A percentile compares a stretch with the other conserved stretches of the same genome.
Evolutionary conservation across 2,797 vertebrate genomes (phyloP).

Genomic region (Taeniopygia guttata): DNA sequence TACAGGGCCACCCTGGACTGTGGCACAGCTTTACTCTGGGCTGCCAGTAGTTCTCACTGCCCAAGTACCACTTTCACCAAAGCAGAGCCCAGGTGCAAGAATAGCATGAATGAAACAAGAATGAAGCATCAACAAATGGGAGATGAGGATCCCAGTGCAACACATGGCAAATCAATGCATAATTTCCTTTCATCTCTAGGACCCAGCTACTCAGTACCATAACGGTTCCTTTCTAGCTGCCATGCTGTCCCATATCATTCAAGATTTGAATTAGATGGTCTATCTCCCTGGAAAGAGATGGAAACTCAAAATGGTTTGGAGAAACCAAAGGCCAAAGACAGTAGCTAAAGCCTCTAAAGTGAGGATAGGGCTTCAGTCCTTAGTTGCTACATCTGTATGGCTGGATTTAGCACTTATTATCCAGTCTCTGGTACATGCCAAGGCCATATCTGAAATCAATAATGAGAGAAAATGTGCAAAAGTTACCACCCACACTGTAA

Average conservation of each 20-base stretch:
- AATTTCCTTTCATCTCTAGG: neutral
- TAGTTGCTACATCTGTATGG: neutral
- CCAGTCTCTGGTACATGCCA: neutral
- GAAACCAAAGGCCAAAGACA: neutral
- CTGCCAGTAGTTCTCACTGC: neutral
- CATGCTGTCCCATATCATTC: neutral
- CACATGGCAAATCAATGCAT: neutral
- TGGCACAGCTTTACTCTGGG: neutral
- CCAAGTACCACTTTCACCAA: neutral
- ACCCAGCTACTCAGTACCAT: neutral
- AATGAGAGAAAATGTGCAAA: rapidly evolving
- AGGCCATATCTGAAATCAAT: neutral
- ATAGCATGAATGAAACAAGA: neutral
- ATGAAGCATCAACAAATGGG: neutral
- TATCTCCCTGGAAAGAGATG: neutral
- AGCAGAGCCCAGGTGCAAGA: neutral
- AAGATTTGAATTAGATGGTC: neutral
- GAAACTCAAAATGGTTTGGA: neutral
- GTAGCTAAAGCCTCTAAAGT: neutral
- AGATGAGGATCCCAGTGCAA: neutral
- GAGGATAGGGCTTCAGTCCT: neutral
- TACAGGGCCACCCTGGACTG: neutral
- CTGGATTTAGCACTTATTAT: neutral
- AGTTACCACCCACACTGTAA: neutral
- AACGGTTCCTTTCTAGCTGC: neutral